These are phyloP conservation scores for Aspiorhynchus laticeps DNA, from an alignment of 2,113 vertebrate species.

Conservation along the genomic window DNA sequence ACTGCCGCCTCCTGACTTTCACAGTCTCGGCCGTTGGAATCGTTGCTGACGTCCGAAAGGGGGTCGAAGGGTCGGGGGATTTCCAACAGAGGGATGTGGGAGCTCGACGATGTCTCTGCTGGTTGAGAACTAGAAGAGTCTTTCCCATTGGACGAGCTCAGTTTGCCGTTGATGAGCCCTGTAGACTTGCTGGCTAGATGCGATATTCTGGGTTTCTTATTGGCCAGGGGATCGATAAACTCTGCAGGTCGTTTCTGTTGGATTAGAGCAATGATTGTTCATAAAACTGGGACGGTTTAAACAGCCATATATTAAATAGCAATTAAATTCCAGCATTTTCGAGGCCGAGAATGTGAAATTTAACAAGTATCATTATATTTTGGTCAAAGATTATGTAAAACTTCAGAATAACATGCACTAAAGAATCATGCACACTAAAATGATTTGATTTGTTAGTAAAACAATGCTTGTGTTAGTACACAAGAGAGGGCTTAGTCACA, in stretches of 20 bases:
- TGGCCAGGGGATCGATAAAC: conserved; percentile 89
- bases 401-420: background rate
- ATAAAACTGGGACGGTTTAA: background rate
- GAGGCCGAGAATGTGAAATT: background rate
- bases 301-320: background rate
- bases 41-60: conserved; percentile 88
- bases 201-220: conserved; percentile 93
- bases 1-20: conserved; percentile 75
- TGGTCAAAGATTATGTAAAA: background rate
- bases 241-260: conserved; percentile 89
- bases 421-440: background rate
- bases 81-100: conserved; percentile 77
- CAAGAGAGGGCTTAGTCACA: background rate
- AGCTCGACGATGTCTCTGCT: conserved; percentile 64
- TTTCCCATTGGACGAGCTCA: conserved; percentile 78
- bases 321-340: background rate
- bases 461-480: background rate
- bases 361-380: background rate
- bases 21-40: conserved; percentile 84
- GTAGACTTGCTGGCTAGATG: conserved; percentile 84
- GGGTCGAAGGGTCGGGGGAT: conserved; percentile 84
- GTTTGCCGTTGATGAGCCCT: conserved; percentile 84
- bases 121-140: conserved; percentile 68
- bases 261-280: background rate
- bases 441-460: too few relatives aligned